Percentiles rank a stretch among this genome's conserved stretches.
These are phyloP conservation scores for Caenorhabditis sp. DNA, from an alignment of 2,888 invertebrate genomes.

Conservation along the genomic window DNA sequence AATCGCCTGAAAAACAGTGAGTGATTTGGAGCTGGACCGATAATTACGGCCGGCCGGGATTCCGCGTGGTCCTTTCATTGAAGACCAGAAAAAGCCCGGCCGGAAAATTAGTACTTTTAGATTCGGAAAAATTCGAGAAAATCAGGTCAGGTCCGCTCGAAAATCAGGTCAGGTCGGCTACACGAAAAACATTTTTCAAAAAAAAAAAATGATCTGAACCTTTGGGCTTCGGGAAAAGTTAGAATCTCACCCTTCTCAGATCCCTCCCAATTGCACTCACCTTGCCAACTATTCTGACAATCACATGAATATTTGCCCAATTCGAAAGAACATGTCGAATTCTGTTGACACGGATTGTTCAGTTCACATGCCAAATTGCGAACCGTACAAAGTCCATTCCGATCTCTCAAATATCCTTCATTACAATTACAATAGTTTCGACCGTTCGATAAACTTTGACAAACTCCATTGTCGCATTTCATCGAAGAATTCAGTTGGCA, in stretches of 20 bases:
- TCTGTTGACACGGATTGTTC: conserved; percentile 33
- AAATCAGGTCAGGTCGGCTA: too few species aligned
- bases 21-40: too few species aligned
- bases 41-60: too few species aligned
- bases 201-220: too few species aligned
- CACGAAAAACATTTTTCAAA: too few species aligned
- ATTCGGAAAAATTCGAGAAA: too few species aligned
- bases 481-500: neutral
- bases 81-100: too few species aligned
- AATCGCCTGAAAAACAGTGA: conserved; percentile 14
- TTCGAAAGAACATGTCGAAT: conserved; percentile 7
- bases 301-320: conserved; percentile 12
- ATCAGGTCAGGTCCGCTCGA: too few species aligned
- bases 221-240: neutral
- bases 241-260: neutral
- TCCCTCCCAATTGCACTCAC: conserved; percentile 3
- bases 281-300: conserved; percentile 6
- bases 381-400: conserved; percentile 22
- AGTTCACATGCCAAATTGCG: conserved; percentile 12
- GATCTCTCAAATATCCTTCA: conserved; percentile 12
- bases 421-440: conserved; percentile 24
- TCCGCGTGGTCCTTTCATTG: too few species aligned
- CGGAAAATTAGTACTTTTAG: too few species aligned
- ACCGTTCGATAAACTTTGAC: conserved; percentile 8
- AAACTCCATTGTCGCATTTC: conserved; percentile 19